phyloP scores from a whole-genome alignment of 1,140 invertebrate genomes.

The Nilaparvata lugens region DNA sequence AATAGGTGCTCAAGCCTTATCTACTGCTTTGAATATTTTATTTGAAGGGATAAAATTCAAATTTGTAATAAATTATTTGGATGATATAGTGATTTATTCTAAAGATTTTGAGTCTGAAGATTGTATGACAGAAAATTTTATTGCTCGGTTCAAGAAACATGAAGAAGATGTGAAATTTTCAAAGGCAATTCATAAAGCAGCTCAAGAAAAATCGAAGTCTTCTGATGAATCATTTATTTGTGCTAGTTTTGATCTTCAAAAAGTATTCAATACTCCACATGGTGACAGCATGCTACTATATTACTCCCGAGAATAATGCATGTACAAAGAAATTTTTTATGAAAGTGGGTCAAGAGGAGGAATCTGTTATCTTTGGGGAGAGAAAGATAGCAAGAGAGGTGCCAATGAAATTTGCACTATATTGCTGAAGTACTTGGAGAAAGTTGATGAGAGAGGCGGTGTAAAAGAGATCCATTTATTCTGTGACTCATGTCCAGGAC shows the following conservation, averaged over 20 bases:
- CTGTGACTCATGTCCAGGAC: conserved; percentile 23
- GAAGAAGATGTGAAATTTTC: too few relatives aligned
- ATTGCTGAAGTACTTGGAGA: conserved; percentile 14
- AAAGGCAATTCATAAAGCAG: too few relatives aligned
- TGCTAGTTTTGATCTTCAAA: not conserved
- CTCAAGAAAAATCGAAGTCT: too few relatives aligned
- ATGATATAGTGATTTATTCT: too few relatives aligned
- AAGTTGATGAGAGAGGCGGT: conserved; percentile 3
- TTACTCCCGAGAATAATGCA: conserved; percentile 19
- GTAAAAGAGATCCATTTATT: conserved; percentile 17
- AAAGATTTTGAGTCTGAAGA: too few relatives aligned
- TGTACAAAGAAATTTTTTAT: conserved; percentile 22
- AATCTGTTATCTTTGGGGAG: conserved; percentile 18
- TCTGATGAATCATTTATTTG: not conserved
- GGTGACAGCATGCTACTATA: conserved; percentile 22
- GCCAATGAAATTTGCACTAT: not conserved
- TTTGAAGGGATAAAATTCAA: too few relatives aligned
- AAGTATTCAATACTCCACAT: conserved; percentile 23
- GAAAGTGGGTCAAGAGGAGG: conserved; percentile 17
- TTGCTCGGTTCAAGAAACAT: too few relatives aligned
- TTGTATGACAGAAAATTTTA: too few relatives aligned
- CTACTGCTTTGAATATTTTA: too few relatives aligned
- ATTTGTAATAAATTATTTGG: too few relatives aligned
- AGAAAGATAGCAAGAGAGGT: conserved; percentile 14
- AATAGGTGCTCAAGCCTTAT: too few relatives aligned